Evolutionary conservation across 1,140 invertebrate species (phyloP), one percentile per base, ranked within the genome.

Genomic region (Hyphantria cunea): DNA sequence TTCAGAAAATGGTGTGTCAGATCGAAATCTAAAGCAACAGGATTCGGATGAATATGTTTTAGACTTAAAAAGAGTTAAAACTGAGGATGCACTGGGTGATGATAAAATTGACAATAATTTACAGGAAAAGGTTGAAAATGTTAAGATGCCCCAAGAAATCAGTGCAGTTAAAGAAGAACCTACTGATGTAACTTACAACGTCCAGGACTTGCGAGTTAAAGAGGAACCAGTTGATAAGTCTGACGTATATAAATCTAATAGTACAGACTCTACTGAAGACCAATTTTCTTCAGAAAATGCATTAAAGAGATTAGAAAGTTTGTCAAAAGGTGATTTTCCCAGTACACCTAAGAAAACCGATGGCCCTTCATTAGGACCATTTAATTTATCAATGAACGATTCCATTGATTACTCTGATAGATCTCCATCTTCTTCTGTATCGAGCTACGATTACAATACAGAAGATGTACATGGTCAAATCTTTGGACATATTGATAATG

Each of bases 251-350:
- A 80, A 82, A 66, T 17, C 39, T 14, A 10, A 13, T 15, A 51
- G 41, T 12, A 68, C 60, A 39, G 54, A 60, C 39, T 11, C 68
- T 11, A 77, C 17, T 49, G 68, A 72, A 25, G 78, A 79, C 10
- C 72, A 80, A n/a, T 90, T 76, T 70, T 87, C 86, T 11, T 89
- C 88, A 10, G 91, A 90, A 78, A 96, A 96, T 89, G 94, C 96
- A 70, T 91, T 96, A 68, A 93, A 95, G 78, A 94, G 95, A 82
- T 89, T 97, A 73, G 96, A 96, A 91, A 95, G 94, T 85, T 92
- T 97, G 78, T 96, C 96, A 44, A 94, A 95, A 85, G 95, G 95
- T 64, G 93, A 94, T 69, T 95, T 95, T 84, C 93, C 93, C 65
- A 92, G 93, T 61, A 78, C 92, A 54, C 45, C 75, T 25, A 87